Conservation (phyloP, 2,888 invertebrate genomes). For the Drosophila lutescens region DNA sequence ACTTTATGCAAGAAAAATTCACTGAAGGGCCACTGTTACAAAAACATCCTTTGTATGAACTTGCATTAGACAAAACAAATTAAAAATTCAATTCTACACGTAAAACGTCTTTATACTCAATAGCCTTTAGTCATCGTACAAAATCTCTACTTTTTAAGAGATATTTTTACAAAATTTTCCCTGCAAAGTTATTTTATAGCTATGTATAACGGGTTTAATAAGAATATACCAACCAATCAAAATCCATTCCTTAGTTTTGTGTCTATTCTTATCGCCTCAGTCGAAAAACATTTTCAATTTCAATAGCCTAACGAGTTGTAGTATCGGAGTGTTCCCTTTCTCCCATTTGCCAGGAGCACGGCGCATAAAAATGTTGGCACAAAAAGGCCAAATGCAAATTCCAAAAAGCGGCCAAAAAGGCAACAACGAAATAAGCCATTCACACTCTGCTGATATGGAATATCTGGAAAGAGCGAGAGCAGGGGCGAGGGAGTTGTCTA, state of each 20-base stretch:
- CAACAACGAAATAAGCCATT: slow-evolving; percentile 77
- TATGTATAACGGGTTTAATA: too few relatives aligned
- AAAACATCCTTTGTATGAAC: too few relatives aligned
- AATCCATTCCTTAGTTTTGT: background rate
- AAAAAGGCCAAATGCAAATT: slow-evolving; percentile 73
- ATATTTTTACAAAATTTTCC: too few relatives aligned
- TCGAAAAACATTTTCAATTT: slow-evolving; percentile 75
- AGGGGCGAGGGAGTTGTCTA: slow-evolving; percentile 1
- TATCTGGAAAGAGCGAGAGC: background rate
- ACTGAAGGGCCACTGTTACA: too few relatives aligned
- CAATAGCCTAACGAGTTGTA: slow-evolving; percentile 76
- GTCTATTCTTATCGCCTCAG: slow-evolving; percentile 70
- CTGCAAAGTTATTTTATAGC: too few relatives aligned
- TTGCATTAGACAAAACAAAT: too few relatives aligned
- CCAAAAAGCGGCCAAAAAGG: slow-evolving; percentile 62
- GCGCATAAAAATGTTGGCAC: slow-evolving; percentile 65
- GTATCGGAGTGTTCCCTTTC: background rate
- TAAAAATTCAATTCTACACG: too few relatives aligned
- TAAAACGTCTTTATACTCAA: too few relatives aligned
- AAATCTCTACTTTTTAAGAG: too few relatives aligned
- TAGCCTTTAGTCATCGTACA: too few relatives aligned
- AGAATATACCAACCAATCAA: background rate
- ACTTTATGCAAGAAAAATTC: too few relatives aligned
- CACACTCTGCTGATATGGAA: slow-evolving; percentile 63
- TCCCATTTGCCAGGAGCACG: slow-evolving; percentile 32